Conservation (phyloP, 2,113 vertebrate species). For the Cryptomyrus ogoouensis region DNA sequence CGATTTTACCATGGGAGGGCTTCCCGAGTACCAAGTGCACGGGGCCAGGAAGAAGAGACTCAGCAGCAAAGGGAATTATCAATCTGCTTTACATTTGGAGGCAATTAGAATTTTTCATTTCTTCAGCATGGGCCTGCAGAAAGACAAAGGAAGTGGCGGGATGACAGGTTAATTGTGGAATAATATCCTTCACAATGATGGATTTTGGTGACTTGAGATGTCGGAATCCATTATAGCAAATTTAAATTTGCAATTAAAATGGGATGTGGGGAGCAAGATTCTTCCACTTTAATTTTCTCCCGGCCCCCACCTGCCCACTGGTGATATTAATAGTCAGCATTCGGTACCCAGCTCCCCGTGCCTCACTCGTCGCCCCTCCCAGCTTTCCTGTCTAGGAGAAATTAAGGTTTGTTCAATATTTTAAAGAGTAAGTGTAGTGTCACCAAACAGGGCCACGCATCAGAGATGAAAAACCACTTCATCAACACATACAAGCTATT, state of each 20-base stretch:
- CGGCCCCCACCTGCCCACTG: slow-evolving; percentile 34
- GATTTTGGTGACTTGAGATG: slow-evolving; percentile 76
- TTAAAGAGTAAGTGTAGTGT: slow-evolving; percentile 37
- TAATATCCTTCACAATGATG: slow-evolving; percentile 75
- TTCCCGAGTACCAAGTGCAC: not conserved
- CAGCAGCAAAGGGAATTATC: slow-evolving; percentile 47
- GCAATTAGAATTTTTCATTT: slow-evolving; percentile 71
- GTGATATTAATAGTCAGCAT: slow-evolving; percentile 61
- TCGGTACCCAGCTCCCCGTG: slow-evolving; percentile 46
- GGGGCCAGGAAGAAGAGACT: not conserved
- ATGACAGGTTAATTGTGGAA: slow-evolving; percentile 74
- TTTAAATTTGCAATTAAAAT: slow-evolving; percentile 74
- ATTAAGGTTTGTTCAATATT: slow-evolving; percentile 56
- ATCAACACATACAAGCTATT: not conserved
- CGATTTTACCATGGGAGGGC: not conserved
- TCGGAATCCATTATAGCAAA: slow-evolving; percentile 69
- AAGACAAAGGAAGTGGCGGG: slow-evolving; percentile 51
- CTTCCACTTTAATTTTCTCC: slow-evolving; percentile 58
- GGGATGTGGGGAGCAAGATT: slow-evolving; percentile 57
- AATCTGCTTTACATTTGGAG: slow-evolving; percentile 65
- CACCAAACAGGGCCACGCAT: not conserved
- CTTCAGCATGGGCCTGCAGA: slow-evolving; percentile 55
- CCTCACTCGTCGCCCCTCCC: slow-evolving; percentile 38
- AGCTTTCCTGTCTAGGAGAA: slow-evolving; percentile 39
- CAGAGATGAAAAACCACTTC: not conserved